Conservation (phyloP, 2,113 vertebrate genomes). For the Parus major region DNA sequence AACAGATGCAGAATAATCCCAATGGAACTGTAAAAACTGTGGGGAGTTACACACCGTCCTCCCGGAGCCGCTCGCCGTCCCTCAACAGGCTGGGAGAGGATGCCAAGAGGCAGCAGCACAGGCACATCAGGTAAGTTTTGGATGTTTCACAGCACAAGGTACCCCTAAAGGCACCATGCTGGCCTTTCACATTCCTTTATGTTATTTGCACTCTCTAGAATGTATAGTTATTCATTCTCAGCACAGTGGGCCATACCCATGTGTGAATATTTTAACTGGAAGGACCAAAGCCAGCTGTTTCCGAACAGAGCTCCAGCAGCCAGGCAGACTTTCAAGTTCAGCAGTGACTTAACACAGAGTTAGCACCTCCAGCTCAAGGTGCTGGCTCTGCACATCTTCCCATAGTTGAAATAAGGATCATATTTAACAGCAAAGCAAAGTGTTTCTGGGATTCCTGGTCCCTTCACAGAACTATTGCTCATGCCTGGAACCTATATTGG, state of each 20-base stretch:
- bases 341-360: neutral
- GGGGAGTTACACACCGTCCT: slow-evolving; percentile 76
- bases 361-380: neutral
- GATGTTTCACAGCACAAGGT: neutral
- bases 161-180: neutral
- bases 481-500: neutral
- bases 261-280: neutral
- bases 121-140: slow-evolving; percentile 80
- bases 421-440: neutral
- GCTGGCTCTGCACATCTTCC: neutral
- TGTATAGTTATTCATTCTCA: neutral
- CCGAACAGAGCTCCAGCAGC: neutral
- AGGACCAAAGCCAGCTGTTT: neutral
- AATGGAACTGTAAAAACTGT: slow-evolving; percentile 88
- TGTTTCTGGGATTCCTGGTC: neutral
- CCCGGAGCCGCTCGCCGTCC: slow-evolving; percentile 90
- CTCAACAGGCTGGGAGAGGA: slow-evolving; percentile 91
- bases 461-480: neutral
- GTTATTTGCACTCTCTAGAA: neutral
- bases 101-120: slow-evolving; percentile 77
- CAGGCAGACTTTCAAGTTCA: neutral
- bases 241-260: neutral
- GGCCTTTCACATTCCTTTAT: neutral
- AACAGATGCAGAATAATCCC: slow-evolving; percentile 87
- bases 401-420: neutral